Evolutionary conservation across 2,797 vertebrate species (phyloP).

Genomic region (Chrosomus eos): DNA sequence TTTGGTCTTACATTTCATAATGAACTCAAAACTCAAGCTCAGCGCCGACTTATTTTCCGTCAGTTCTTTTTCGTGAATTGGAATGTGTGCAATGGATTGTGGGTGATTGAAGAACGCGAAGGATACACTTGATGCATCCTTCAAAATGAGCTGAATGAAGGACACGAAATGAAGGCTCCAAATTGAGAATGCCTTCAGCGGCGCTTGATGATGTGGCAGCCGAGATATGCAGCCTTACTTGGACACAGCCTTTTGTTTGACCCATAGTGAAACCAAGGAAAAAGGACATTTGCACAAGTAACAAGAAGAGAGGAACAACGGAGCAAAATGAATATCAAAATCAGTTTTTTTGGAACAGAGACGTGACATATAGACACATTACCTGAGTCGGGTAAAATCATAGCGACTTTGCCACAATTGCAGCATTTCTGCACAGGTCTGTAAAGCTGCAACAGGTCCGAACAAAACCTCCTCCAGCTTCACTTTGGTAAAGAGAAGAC

Average conservation of each 20-base stretch:
- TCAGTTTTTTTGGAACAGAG: not conserved
- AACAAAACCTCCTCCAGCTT: slow-evolving; percentile 88
- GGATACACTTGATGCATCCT: not conserved
- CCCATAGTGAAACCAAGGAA: not conserved
- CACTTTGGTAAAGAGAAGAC: slow-evolving; percentile 94
- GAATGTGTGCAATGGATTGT: not conserved
- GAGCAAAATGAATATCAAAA: not conserved
- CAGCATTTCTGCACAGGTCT: slow-evolving; percentile 92
- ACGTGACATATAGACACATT: not conserved
- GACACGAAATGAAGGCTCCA: not conserved
- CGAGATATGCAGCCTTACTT: not conserved
- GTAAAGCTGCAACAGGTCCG: slow-evolving; percentile 87
- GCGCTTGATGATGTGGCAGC: not conserved
- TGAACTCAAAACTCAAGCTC: no score
- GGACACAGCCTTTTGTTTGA: not conserved
- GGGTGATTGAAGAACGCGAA: not conserved
- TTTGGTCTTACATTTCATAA: no score
- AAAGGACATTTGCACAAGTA: not conserved
- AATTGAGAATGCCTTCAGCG: not conserved
- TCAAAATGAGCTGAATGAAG: not conserved
- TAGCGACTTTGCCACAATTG: slow-evolving; percentile 88
- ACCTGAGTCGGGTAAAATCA: slow-evolving; percentile 86
- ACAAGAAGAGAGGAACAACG: not conserved
- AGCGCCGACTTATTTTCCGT: no score
- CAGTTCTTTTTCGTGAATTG: no score